Conservation (phyloP, 2,113 vertebrate species). For the Lucifuga dentata region DNA sequence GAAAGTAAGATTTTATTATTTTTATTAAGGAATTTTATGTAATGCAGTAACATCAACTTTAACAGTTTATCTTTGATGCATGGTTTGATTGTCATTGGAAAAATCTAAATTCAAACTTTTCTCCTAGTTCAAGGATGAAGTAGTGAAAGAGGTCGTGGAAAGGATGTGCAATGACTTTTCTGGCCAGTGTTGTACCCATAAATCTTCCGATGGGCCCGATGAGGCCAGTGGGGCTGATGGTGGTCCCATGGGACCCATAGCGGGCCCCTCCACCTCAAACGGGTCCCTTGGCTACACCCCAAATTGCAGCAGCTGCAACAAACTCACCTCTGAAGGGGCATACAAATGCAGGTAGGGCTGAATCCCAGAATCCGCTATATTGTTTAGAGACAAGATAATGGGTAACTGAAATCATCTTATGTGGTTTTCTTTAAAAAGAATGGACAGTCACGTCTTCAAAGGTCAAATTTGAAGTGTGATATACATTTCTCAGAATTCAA, state of each 20-base stretch:
- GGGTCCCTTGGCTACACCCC: constrained; percentile 85
- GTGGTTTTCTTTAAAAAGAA: no score
- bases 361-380: not conserved
- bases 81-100: not conserved
- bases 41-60: not conserved
- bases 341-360: constrained; percentile 93
- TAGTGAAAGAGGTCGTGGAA: constrained; percentile 95
- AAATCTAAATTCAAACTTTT: not conserved
- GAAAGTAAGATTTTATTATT: constrained; percentile 76
- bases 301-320: constrained; percentile 90
- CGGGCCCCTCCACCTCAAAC: constrained; percentile 58
- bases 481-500: not conserved
- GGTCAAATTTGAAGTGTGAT: no score
- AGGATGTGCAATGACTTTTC: constrained; percentile 92
- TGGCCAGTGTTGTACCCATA: constrained; percentile 88
- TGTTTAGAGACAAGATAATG: no score
- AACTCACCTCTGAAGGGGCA: constrained; percentile 89
- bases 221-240: constrained; percentile 66
- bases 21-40: no score
- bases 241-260: constrained; percentile 54
- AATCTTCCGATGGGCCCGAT: constrained; percentile 66
- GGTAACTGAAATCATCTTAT: no score
- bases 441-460: no score
- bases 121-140: constrained; percentile 93
- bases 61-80: not conserved